These are phyloP conservation scores for Antedon mediterranea DNA, from an alignment of 53 echinoderm and acorn worm genomes.

Conservation along the genomic window DNA sequence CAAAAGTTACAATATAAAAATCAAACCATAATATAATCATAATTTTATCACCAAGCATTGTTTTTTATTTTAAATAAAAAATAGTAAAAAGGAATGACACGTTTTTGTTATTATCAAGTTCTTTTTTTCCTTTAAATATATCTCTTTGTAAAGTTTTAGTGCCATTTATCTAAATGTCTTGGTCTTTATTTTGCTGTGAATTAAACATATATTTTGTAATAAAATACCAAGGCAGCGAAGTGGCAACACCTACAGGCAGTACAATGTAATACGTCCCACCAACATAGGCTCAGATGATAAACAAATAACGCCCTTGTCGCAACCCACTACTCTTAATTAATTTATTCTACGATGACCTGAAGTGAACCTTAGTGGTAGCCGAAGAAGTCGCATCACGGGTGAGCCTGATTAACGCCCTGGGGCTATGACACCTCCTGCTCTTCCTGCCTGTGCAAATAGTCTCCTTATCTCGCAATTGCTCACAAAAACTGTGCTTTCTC, in stretches of 20 bases:
- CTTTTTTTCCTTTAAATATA: too few species aligned
- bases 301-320: neutral
- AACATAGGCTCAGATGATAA: neutral
- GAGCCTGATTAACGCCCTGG: neutral
- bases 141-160: too few species aligned
- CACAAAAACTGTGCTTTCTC: neutral
- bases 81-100: too few species aligned
- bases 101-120: too few species aligned
- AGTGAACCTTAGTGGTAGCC: neutral
- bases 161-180: neutral
- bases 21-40: too few species aligned
- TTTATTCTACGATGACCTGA: neutral
- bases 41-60: too few species aligned
- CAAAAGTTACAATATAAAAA: neutral
- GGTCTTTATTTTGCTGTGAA: neutral
- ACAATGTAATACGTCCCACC: neutral
- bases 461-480: conserved; percentile 1
- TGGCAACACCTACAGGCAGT: neutral
- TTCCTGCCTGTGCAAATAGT: neutral
- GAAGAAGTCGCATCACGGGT: neutral
- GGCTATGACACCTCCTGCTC: conserved; percentile 1
- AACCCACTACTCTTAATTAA: neutral
- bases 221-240: neutral
- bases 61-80: too few species aligned
- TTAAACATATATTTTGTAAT: neutral